phyloP scores from a whole-genome alignment of 2,797 vertebrate genomes.

The Clarias laeviceps region DNA sequence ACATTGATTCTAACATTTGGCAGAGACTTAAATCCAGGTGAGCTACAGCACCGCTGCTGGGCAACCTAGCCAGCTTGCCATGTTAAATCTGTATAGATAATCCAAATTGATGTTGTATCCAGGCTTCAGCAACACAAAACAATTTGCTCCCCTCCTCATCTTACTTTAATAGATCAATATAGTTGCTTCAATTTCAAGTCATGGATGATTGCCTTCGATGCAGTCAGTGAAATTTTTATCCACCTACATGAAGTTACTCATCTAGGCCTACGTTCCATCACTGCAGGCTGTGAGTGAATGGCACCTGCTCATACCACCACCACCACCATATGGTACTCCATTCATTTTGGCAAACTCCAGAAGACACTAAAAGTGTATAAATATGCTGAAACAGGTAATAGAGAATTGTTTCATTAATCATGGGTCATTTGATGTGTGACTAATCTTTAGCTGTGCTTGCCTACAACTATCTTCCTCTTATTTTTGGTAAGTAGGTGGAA shows the following conservation, averaged over 20 bases:
- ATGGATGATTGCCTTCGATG: not conserved
- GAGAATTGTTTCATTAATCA: not conserved
- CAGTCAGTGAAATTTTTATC: not conserved
- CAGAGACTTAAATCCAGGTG: not conserved
- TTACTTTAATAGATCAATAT: too few relatives aligned
- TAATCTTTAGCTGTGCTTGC: not conserved
- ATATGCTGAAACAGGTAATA: not conserved
- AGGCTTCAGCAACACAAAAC: not conserved
- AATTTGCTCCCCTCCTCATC: not conserved
- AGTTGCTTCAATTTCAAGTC: not conserved
- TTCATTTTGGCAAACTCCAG: not conserved
- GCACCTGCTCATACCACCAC: not conserved
- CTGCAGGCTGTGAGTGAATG: not conserved
- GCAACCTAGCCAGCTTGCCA: too few relatives aligned
- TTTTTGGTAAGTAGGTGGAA: not conserved
- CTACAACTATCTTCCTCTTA: not conserved
- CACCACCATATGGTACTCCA: not conserved
- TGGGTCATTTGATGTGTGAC: not conserved
- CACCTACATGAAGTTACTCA: slow-evolving; percentile 24
- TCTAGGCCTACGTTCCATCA: not conserved
- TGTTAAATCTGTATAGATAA: not conserved
- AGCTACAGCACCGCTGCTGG: too few relatives aligned
- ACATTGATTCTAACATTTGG: not conserved
- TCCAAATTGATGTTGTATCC: not conserved
- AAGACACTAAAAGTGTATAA: not conserved